A percentile compares a stretch with the other conserved stretches of the same genome.
Conservation (phyloP, 2,113 vertebrate genomes). For the Callithrix jacchus region DNA sequence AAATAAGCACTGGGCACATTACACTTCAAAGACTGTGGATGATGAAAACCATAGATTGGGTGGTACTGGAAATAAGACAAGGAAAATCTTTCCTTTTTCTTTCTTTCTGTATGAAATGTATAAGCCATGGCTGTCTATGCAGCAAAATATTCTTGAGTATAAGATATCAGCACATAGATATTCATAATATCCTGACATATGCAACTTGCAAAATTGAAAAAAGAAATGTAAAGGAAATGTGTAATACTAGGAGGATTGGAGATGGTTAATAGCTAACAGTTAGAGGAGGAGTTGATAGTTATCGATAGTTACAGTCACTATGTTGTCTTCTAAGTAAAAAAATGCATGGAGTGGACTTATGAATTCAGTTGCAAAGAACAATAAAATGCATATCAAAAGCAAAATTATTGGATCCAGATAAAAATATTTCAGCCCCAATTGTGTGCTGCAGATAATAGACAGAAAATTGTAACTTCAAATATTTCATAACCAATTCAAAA, state of each 20-base stretch:
- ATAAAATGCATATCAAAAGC: conserved; percentile 60
- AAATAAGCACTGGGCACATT: conserved; percentile 49
- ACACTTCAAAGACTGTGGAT: neutral
- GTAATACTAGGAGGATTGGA: conserved; percentile 67
- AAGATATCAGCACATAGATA: conserved; percentile 78
- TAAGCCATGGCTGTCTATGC: conserved; percentile 68
- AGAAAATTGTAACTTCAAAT: conserved; percentile 68
- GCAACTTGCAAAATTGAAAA: conserved; percentile 70
- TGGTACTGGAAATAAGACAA: conserved; percentile 71
- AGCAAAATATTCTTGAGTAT: conserved; percentile 76
- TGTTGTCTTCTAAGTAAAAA: conserved; percentile 72
- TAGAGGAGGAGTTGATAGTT: conserved; percentile 62
- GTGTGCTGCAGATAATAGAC: conserved; percentile 68
- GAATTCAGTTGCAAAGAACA: conserved; percentile 71
- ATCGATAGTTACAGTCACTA: conserved; percentile 74
- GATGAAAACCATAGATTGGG: neutral
- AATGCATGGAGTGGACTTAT: conserved; percentile 71
- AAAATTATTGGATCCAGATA: conserved; percentile 33
- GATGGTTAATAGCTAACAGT: too few species aligned
- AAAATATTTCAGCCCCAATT: conserved; percentile 58
- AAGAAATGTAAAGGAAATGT: neutral
- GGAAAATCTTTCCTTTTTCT: conserved; percentile 68
- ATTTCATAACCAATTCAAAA: conserved; percentile 60
- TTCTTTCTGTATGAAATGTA: conserved; percentile 30
- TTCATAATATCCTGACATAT: conserved; percentile 70